Evolutionary conservation across 2,113 vertebrate genomes (phyloP).

Genomic region (Ramphastos sulfuratus): DNA sequence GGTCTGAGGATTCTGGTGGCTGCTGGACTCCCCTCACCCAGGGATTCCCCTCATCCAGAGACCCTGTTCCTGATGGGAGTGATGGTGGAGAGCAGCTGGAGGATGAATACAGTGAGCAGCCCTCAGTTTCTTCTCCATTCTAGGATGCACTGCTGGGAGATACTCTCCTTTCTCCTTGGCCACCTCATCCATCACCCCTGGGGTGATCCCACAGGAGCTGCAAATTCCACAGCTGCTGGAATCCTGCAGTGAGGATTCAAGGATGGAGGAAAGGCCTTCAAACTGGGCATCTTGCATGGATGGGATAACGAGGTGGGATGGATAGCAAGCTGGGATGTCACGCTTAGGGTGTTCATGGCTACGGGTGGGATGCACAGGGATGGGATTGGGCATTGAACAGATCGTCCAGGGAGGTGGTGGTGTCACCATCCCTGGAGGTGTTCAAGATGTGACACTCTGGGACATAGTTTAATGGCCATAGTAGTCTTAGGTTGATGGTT

Average conservation of each 20-base stretch:
- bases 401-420: too few species aligned
- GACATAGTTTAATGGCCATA: too few species aligned
- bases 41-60: too few species aligned
- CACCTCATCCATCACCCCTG: background rate
- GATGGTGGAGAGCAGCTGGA: too few species aligned
- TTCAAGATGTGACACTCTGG: too few species aligned
- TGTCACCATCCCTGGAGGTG: too few species aligned
- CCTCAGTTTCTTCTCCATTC: background rate
- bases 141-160: background rate
- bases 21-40: too few species aligned
- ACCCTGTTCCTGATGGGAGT: too few species aligned
- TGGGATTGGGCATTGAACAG: too few species aligned
- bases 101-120: background rate
- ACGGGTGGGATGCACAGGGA: fast-evolving
- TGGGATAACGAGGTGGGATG: background rate
- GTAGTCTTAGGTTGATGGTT: too few species aligned
- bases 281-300: background rate
- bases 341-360: background rate
- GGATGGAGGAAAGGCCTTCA: background rate
- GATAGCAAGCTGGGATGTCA: too few species aligned
- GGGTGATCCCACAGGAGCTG: background rate
- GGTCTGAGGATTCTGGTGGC: too few species aligned
- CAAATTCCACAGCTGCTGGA: background rate
- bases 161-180: background rate
- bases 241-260: fast-evolving